Evolutionary conservation across 1,140 invertebrate species (phyloP), one percentile per base, ranked within the genome.

Genomic region (Periplaneta americana): DNA sequence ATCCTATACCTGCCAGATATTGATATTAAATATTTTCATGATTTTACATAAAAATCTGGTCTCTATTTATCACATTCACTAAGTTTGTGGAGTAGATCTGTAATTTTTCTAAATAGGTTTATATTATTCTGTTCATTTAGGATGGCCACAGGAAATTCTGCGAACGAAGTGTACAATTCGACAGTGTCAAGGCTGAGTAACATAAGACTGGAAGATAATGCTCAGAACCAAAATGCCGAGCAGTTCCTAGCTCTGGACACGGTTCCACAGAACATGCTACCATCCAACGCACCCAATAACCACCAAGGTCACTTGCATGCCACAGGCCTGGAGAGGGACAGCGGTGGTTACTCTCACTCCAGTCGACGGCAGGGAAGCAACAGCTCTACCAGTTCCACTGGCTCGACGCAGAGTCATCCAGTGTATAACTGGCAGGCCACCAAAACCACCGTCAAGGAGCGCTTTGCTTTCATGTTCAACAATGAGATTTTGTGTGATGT

Each of bases 401-500:
- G 18, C 31, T 28, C 36, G 34, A 36, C 39, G 66, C 33, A 34
- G 22, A 57, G 32, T 35, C 39, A 35, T 36, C 88, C 87, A 28
- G 86, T 89, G 1, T 91, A 92, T 84, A 93, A 93, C 85, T 93
- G 92, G 92, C 92, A 89, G 83, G 86, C 93, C 32, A 93, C 91
- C 18, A 95, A 95, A 85, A 91, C 92, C 1, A 94, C 93, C 1
- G 91, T 96, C 8, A 94, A 94, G 85, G 95, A 96, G 84, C 90
- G 95, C 81, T 90, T 97, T 80, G 91, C 93, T 6, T 96, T 94
- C 85, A 89, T 96, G 36, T 96, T 95, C 85, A 95, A 96, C 86
- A 96, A 95, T 85, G 94, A 96, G 86, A 93, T 95, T 57, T 89
- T 96, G 79, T 92, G 93, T 79, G 95, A 97, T 87, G 94, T 97